These are phyloP conservation scores for Larimichthys polyactis DNA, from an alignment of 2,113 vertebrate genomes.

Conservation along the genomic window DNA sequence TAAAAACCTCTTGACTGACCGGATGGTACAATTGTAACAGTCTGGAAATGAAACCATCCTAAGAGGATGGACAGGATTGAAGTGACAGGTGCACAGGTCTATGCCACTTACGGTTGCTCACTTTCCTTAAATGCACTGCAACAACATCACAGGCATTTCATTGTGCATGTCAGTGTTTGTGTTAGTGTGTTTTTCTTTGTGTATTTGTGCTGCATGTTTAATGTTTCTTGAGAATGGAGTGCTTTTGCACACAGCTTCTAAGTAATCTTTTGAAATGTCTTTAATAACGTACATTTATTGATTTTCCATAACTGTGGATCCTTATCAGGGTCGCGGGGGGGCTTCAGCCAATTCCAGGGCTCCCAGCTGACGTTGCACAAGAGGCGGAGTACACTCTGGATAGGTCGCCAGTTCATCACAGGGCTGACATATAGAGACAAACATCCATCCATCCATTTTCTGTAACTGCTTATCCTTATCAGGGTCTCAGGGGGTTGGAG, in stretches of 20 bases:
- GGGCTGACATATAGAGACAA: too few relatives aligned
- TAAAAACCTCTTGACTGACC: constrained; percentile 30
- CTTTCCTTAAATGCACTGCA: constrained; percentile 14
- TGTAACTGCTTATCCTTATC: too few relatives aligned
- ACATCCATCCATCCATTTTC: too few relatives aligned
- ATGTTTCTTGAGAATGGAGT: background rate
- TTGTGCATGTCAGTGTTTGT: constrained; percentile 1
- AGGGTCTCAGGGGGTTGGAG: too few relatives aligned
- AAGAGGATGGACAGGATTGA: constrained; percentile 36
- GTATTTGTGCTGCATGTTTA: background rate
- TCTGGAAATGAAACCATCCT: constrained; percentile 45
- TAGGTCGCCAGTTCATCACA: too few relatives aligned
- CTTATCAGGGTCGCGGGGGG: too few relatives aligned
- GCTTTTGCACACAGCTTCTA: too few relatives aligned
- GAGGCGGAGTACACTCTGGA: too few relatives aligned
- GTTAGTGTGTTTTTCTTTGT: background rate
- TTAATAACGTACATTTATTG: background rate
- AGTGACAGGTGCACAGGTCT: constrained; percentile 56
- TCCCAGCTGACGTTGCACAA: too few relatives aligned
- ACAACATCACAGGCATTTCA: background rate
- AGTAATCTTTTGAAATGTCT: background rate
- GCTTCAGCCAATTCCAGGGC: too few relatives aligned
- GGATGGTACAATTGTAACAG: constrained; percentile 11
- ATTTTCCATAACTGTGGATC: too few relatives aligned
- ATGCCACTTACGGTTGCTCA: constrained; percentile 1